phyloP scores from a whole-genome alignment of 2,113 vertebrate species.

The Gadus macrocephalus region DNA sequence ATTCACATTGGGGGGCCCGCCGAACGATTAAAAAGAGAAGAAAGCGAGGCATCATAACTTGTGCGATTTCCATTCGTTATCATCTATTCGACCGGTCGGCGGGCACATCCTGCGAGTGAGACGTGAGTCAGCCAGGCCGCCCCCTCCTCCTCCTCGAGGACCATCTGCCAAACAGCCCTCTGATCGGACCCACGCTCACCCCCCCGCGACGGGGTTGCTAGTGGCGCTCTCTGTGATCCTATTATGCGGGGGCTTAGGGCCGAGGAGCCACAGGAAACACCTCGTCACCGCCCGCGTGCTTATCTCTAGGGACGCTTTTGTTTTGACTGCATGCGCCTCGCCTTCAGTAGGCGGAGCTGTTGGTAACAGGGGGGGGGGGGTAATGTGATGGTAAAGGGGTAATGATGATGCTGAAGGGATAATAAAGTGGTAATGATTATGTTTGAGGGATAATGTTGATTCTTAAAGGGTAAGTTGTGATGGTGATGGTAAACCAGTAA shows the following conservation, averaged over 20 bases:
- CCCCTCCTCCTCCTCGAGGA: background rate
- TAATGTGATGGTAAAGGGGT: too few species aligned
- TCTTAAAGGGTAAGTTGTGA: too few species aligned
- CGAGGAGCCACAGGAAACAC: constrained; percentile 24
- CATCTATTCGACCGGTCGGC: constrained; percentile 3
- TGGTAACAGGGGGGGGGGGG: too few species aligned
- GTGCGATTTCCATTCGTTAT: background rate
- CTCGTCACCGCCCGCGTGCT: constrained; percentile 21
- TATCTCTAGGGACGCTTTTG: too few species aligned
- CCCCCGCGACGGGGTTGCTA: constrained; percentile 6
- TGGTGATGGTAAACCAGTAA: too few species aligned
- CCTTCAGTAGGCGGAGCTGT: too few species aligned
- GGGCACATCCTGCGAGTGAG: constrained; percentile 21
- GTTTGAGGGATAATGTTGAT: too few species aligned
- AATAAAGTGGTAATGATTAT: too few species aligned
- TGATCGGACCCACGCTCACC: too few species aligned
- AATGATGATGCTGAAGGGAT: too few species aligned
- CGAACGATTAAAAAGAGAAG: background rate
- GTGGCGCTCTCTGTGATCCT: constrained; percentile 37
- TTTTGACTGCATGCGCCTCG: too few species aligned
- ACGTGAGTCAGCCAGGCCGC: constrained; percentile 36
- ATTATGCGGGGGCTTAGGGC: constrained; percentile 44
- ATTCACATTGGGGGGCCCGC: background rate
- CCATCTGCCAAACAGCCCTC: constrained; percentile 26
- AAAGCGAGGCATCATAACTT: background rate